Conservation (phyloP, 2,888 invertebrate genomes). For the Helicoverpa assulta region DNA sequence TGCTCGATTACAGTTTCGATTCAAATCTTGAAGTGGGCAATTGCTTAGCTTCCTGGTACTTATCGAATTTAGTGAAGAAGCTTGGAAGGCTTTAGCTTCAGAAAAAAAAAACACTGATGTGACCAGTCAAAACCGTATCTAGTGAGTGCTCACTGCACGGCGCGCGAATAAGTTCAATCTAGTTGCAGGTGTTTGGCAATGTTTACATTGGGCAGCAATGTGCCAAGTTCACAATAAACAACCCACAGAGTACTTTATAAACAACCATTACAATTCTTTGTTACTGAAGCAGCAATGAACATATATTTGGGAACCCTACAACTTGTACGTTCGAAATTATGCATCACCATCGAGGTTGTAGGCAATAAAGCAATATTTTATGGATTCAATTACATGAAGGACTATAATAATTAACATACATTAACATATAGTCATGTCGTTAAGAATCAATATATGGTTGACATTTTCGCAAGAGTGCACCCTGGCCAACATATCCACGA, state of each 20-base stretch:
- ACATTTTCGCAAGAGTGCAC: conserved; percentile 30
- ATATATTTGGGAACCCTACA: too few relatives aligned
- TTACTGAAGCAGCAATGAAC: too few relatives aligned
- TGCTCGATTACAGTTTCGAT: conserved; percentile 12
- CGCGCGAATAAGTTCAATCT: too few relatives aligned
- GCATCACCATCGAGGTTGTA: background rate
- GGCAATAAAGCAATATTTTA: background rate
- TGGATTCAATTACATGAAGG: background rate
- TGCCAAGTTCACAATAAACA: too few relatives aligned
- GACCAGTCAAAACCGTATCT: too few relatives aligned
- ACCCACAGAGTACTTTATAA: too few relatives aligned
- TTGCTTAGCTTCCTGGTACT: conserved; percentile 51
- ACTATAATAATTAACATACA: conserved; percentile 29
- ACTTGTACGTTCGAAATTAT: background rate
- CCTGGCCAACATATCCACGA: conserved; percentile 45
- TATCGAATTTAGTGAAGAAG: conserved; percentile 10
- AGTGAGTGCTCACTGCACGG: too few relatives aligned
- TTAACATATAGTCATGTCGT: conserved; percentile 23
- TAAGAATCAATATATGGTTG: conserved; percentile 20
- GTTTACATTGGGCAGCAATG: too few relatives aligned
- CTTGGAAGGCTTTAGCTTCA: too few relatives aligned
- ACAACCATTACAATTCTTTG: too few relatives aligned
- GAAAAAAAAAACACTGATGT: too few relatives aligned
- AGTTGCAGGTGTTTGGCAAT: too few relatives aligned
- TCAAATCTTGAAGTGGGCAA: conserved; percentile 21